Evolutionary conservation across 1,140 invertebrate species (phyloP).

Genomic region (Brachionus plicatilis): DNA sequence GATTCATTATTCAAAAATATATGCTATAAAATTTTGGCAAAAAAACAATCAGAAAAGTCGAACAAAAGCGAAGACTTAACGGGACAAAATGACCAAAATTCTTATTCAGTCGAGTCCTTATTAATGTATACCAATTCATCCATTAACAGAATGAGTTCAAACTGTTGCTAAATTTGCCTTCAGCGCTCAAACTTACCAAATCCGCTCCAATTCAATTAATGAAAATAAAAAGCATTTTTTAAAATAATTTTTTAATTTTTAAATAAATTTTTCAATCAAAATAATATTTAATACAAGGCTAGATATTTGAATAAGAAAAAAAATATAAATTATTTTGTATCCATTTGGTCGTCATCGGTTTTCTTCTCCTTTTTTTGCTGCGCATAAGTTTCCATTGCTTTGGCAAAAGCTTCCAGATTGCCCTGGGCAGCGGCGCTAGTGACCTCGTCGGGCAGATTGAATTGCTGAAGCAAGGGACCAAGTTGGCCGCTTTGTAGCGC

Average conservation of each 20-base stretch:
- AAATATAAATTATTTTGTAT: conserved; percentile 22
- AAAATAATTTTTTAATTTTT: no score
- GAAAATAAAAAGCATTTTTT: no score
- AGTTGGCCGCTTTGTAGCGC: conserved; percentile 32
- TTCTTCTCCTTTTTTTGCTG: conserved; percentile 31
- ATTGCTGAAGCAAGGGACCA: conserved; percentile 30
- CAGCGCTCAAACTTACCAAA: no score
- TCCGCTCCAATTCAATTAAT: not conserved
- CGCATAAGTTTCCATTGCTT: conserved; percentile 27
- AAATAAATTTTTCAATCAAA: not conserved
- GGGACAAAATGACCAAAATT: not conserved
- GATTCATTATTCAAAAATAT: not conserved
- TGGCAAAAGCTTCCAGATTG: conserved; percentile 18
- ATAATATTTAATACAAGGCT: not conserved
- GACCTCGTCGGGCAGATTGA: not conserved
- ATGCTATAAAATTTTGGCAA: not conserved
- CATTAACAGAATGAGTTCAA: not conserved
- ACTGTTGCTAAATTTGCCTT: not conserved
- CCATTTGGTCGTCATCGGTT: conserved; percentile 26
- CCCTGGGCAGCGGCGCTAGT: not conserved
- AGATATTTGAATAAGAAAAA: no score
- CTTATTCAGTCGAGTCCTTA: not conserved
- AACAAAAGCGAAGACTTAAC: not conserved
- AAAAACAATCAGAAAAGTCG: not conserved
- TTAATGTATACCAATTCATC: not conserved